Evolutionary conservation across 1,140 invertebrate species (phyloP).

Genomic region (Leptinotarsa defecta): DNA sequence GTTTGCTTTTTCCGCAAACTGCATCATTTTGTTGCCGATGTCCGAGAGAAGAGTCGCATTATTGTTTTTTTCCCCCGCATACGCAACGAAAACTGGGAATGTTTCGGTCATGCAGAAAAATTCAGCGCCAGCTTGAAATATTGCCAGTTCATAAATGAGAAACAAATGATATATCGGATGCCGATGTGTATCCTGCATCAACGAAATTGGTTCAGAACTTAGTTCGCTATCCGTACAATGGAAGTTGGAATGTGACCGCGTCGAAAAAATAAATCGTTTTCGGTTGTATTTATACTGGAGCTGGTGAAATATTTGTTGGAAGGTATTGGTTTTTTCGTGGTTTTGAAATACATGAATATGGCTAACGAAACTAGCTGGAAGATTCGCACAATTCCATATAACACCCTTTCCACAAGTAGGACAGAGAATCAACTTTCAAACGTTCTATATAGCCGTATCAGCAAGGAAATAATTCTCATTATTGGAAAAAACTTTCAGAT

Average conservation of each 20-base stretch:
- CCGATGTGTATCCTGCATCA: background rate
- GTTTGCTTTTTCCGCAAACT: conserved; percentile 21
- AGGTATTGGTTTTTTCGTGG: no score
- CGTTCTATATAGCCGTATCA: no score
- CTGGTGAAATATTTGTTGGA: background rate
- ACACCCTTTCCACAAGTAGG: no score
- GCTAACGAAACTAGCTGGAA: no score
- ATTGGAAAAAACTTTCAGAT: no score
- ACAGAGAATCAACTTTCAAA: no score
- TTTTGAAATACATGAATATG: no score
- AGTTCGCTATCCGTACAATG: background rate
- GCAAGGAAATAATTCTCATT: no score
- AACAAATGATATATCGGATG: conserved; percentile 15
- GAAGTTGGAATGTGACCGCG: background rate
- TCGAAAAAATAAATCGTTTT: background rate
- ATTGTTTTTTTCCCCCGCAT: background rate
- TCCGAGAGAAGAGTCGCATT: background rate
- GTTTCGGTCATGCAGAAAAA: conserved; percentile 6
- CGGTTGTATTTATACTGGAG: background rate
- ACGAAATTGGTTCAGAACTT: background rate
- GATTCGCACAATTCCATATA: no score
- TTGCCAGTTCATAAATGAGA: conserved; percentile 4
- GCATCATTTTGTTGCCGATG: conserved; percentile 10
- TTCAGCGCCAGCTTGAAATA: conserved; percentile 16
- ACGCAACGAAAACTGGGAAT: background rate